phyloP scores from a whole-genome alignment of 2,113 vertebrate genomes.

The Bagarius yarrelli region DNA sequence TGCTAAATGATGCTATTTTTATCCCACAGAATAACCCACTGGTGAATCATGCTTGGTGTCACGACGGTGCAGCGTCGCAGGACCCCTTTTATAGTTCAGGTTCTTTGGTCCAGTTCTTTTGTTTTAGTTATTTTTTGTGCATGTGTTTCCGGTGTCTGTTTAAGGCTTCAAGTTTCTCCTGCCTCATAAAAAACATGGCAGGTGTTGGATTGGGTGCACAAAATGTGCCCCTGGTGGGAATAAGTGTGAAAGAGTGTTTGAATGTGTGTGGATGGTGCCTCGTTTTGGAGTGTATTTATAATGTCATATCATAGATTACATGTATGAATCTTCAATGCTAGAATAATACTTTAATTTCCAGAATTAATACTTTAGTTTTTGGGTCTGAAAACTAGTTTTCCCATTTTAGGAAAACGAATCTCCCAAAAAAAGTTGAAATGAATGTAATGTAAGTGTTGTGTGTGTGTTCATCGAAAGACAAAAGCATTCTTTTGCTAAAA shows the following conservation, averaged over 20 bases:
- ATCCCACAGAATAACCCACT: neutral
- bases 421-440: neutral
- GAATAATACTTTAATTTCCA: no score
- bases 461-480: slow-evolving; percentile 36
- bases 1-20: slow-evolving; percentile 15
- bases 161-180: neutral
- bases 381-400: no score
- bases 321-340: no score
- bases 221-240: neutral
- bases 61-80: neutral
- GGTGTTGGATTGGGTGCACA: neutral
- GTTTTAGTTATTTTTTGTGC: neutral
- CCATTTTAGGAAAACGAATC: no score
- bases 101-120: neutral
- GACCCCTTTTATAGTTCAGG: neutral
- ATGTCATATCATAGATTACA: no score
- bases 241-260: no score
- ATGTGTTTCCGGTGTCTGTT: neutral
- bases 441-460: slow-evolving; percentile 29
- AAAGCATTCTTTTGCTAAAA: slow-evolving; percentile 50
- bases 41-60: slow-evolving; percentile 10
- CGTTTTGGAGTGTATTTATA: no score
- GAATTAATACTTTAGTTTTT: no score
- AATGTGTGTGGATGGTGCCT: no score
- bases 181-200: neutral